These are phyloP conservation scores for Plutomurus gul DNA, from an alignment of 1,140 invertebrate genomes.

Conservation along the genomic window DNA sequence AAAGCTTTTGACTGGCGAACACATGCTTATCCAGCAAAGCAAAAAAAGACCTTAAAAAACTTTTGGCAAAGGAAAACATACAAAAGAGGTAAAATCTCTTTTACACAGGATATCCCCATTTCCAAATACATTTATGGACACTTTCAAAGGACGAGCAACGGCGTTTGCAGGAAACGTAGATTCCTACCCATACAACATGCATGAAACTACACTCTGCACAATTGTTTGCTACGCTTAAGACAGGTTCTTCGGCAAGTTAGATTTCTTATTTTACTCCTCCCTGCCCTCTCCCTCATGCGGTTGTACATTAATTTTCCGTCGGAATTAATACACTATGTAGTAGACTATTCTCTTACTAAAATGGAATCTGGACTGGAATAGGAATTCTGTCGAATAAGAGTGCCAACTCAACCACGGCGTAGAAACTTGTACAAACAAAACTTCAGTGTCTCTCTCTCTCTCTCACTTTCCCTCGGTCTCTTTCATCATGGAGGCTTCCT, in stretches of 20 bases:
- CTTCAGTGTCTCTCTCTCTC: not conserved
- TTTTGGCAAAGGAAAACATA: not conserved
- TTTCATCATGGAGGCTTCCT: not conserved
- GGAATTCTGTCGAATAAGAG: not conserved
- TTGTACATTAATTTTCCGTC: not conserved
- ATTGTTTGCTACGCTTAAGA: too few relatives aligned
- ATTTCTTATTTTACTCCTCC: not conserved
- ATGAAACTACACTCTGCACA: too few relatives aligned
- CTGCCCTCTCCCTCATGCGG: not conserved
- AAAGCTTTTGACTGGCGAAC: not conserved
- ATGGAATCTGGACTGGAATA: not conserved
- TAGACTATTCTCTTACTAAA: not conserved
- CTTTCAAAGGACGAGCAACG: too few relatives aligned
- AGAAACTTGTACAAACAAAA: conserved; percentile 2
- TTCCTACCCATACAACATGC: too few relatives aligned
- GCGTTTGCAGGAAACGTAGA: too few relatives aligned
- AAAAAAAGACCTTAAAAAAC: not conserved
- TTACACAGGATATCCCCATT: not conserved
- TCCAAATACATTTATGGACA: conserved; percentile 27
- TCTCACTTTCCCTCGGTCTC: not conserved
- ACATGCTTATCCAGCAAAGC: not conserved
- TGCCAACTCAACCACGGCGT: not conserved
- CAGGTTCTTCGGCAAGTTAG: too few relatives aligned
- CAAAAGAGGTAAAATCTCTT: not conserved
- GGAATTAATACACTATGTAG: not conserved